Conservation (phyloP, 2,113 vertebrate species). For the Pteropus alecto region DNA sequence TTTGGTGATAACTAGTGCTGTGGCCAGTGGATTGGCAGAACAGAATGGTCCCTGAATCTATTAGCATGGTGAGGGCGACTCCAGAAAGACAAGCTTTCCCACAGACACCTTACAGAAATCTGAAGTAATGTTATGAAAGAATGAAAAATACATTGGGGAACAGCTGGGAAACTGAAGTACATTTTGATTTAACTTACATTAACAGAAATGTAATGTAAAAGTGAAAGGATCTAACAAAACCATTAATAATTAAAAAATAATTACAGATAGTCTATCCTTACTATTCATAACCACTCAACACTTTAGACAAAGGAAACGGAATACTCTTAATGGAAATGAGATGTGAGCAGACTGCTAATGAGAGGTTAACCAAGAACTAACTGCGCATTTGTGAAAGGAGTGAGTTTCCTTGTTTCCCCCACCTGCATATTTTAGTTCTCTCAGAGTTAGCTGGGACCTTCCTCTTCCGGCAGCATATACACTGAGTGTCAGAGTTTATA, state of each 20-base stretch:
- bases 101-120: conserved; percentile 71
- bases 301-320: conserved; percentile 87
- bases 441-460: neutral
- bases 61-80: conserved; percentile 44
- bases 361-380: conserved; percentile 48
- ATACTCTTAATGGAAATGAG: conserved; percentile 78
- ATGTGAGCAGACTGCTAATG: conserved; percentile 82
- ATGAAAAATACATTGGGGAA: conserved; percentile 85
- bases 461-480: neutral
- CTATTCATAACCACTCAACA: conserved; percentile 87
- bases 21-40: neutral
- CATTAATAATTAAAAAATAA: conserved; percentile 91
- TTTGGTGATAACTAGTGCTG: neutral
- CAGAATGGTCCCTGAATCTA: conserved; percentile 8
- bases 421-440: neutral
- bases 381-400: neutral
- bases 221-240: conserved; percentile 87
- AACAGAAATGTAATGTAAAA: conserved; percentile 87
- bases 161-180: conserved; percentile 83
- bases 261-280: conserved; percentile 86
- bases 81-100: conserved; percentile 70
- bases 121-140: conserved; percentile 85
- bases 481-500: neutral
- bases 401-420: neutral
- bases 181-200: conserved; percentile 88